Evolutionary conservation across 2,113 vertebrate species (phyloP).

Genomic region (Fulmarus glacialis): DNA sequence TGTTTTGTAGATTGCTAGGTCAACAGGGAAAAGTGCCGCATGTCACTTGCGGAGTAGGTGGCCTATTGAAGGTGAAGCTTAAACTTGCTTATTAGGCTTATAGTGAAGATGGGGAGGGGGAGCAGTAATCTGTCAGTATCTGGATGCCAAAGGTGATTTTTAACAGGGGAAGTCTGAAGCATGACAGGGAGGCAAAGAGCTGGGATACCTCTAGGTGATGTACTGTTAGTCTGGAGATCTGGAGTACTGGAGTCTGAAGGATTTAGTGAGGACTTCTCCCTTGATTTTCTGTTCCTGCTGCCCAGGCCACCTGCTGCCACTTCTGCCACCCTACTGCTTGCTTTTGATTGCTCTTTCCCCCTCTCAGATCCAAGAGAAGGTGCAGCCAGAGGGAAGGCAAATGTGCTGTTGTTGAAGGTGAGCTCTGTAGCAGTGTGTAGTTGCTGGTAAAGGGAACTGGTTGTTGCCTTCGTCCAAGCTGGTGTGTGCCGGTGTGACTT

Average conservation of each 20-base stretch:
- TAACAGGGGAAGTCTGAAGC: not conserved
- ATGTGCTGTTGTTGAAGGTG: not conserved
- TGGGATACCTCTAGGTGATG: not conserved
- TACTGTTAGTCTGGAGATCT: not conserved
- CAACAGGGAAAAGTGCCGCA: not conserved
- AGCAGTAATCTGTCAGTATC: not conserved
- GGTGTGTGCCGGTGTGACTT: rapidly evolving
- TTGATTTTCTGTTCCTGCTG: not conserved
- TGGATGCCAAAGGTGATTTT: not conserved
- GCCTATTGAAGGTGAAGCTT: not conserved
- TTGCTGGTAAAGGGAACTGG: not conserved
- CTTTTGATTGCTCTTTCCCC: not conserved
- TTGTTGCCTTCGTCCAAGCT: not conserved
- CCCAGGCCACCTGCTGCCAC: not conserved
- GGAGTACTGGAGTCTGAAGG: not conserved
- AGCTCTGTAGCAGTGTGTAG: not conserved
- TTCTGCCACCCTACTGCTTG: not conserved
- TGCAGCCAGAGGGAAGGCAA: not conserved
- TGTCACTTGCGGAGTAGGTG: not conserved
- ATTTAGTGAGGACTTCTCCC: not conserved
- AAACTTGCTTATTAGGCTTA: not conserved
- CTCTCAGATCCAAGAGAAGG: not conserved
- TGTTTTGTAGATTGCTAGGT: not conserved
- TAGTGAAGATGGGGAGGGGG: not conserved
- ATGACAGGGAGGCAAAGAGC: not conserved